Base-by-base conservation (phyloP, 2,113 vertebrate genomes). In the Microcebus murinus region DNA sequence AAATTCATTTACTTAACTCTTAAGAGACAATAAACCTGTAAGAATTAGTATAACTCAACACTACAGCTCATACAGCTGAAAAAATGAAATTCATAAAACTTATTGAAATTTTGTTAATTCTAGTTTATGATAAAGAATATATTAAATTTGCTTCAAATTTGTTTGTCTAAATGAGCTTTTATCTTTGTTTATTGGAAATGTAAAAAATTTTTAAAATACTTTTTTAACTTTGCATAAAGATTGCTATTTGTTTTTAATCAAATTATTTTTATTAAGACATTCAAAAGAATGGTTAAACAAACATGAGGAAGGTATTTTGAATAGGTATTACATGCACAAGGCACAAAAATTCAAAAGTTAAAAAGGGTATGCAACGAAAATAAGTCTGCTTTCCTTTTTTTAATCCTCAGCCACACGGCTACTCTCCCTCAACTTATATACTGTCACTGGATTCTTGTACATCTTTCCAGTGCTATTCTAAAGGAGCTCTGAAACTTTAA, bases 251-350 rank as follows among this genome's bases (percentile, higher is more conserved):
- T 86, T 74, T 91, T 63, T 63, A 73, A 71, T 36, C 68, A 50
- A 67, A 18, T 71, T 85, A 79, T 67, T 87, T 89, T 90, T 87
- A 91, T 95, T 82, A 17, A 87, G 4, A 10, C 81, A 94, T 71
- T 89, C 27, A n/a, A 68, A 42, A 52, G 7, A 91, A 45, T 94
- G 29, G 31, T 18, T 90, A 96, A 48, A 77, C 93, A 82, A 74
- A 89, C 31, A 82, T 81, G 39, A 76, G 87, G 45, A 65, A 11
- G 17, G 42, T 74, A 68, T 63, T 96, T 73, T 91, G 13, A 70
- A 25, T n/a, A 61, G 21, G 4, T 52, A 71, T 71, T 91, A 55
- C 18, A 65, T 76, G 36, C 25, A 39, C 23, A 42, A 80, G 21
- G 3, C 79, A 65, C 42, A 77, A 48, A 48, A 91, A 85, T 45